phyloP scores from a whole-genome alignment of 2,113 vertebrate genomes.

The Thryonomys swinderianus region DNA sequence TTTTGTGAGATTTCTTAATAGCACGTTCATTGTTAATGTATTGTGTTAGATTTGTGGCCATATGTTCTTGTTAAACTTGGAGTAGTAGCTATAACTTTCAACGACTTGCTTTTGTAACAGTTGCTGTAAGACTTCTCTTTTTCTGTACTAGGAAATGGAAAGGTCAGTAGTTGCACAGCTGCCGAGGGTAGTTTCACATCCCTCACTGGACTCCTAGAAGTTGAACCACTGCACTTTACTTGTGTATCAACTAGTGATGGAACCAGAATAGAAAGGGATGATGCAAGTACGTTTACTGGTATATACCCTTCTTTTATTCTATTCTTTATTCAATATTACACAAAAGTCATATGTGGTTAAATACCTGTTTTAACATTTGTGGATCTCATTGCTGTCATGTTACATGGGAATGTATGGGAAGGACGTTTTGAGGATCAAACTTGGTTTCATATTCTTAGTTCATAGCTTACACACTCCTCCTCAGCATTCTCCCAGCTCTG shows the following conservation, averaged over 20 bases:
- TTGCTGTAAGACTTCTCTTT: constrained; percentile 38
- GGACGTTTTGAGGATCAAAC: neutral
- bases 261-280: constrained; percentile 98
- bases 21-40: neutral
- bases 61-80: neutral
- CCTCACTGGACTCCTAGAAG: constrained; percentile 97
- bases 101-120: neutral
- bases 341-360: constrained; percentile 6
- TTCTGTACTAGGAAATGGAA: constrained; percentile 93
- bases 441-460: neutral
- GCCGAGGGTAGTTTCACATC: constrained; percentile 99
- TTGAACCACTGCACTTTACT: constrained; percentile 98
- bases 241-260: constrained; percentile 99
- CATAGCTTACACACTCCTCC: neutral
- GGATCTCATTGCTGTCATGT: neutral
- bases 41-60: neutral
- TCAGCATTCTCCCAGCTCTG: neutral
- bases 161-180: constrained; percentile 95
- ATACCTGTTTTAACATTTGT: neutral
- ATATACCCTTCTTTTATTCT: constrained; percentile 87
- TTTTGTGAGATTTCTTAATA: constrained; percentile 24
- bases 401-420: neutral
- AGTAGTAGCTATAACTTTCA: neutral
- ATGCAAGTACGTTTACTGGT: constrained; percentile 99
- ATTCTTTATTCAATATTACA: constrained; percentile 31